Percentiles rank a stretch among this genome's conserved stretches.
phyloP scores from a whole-genome alignment of 2,797 vertebrate species.

The Hapalemur alaotrensis region DNA sequence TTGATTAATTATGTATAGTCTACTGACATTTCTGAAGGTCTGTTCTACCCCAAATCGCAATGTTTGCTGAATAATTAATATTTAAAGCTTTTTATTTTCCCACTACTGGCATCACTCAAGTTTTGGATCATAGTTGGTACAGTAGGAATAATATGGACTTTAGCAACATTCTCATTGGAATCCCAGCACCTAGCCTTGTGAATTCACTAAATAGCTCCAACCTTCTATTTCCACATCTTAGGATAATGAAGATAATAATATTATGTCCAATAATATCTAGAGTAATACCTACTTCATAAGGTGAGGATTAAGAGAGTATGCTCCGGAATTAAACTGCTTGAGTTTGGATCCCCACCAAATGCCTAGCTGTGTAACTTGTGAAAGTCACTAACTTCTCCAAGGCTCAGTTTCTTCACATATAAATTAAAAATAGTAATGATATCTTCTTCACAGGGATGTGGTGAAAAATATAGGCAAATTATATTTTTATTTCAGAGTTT shows the following conservation, averaged over 20 bases:
- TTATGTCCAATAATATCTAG: neutral
- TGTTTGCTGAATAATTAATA: constrained; percentile 4
- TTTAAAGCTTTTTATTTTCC: neutral
- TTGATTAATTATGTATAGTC: constrained; percentile 23
- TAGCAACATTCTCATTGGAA: neutral
- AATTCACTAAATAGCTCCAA: neutral
- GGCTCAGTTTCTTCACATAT: neutral
- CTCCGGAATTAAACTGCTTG: neutral
- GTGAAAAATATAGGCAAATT: neutral
- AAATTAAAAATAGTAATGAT: neutral
- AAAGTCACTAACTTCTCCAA: neutral
- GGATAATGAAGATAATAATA: neutral
- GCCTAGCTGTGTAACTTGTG: neutral
- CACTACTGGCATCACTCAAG: neutral
- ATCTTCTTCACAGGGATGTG: neutral
- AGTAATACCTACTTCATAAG: neutral
- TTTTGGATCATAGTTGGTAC: neutral
- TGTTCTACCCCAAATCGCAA: neutral
- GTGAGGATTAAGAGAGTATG: neutral
- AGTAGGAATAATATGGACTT: neutral
- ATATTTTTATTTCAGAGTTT: neutral
- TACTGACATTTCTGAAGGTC: constrained; percentile 24
- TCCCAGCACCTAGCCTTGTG: neutral
- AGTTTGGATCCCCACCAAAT: neutral
- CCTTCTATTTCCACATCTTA: neutral